A percentile compares a stretch with the other conserved stretches of the same genome.
These are phyloP conservation scores for Grantiella picta DNA, from an alignment of 2,113 vertebrate genomes.

Conservation along the genomic window DNA sequence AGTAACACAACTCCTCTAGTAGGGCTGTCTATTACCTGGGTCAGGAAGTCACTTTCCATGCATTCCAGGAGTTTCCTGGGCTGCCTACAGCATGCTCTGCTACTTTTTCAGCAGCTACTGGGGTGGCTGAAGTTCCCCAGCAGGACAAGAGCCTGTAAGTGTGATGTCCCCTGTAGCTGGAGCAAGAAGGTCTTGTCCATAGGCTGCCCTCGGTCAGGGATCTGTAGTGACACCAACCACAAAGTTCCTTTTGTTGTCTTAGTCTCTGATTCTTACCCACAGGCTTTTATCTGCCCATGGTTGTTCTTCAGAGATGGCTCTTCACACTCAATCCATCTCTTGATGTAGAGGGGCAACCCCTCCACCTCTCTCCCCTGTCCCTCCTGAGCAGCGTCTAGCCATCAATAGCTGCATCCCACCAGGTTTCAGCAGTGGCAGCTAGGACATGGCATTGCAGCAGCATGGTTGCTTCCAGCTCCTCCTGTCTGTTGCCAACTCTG, in stretches of 20 bases:
- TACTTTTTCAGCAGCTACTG: neutral
- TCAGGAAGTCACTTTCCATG: neutral
- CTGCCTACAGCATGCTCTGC: neutral
- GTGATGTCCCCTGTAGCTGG: neutral
- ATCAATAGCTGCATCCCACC: no score
- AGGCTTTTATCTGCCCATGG: neutral
- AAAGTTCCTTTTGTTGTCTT: neutral
- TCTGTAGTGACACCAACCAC: neutral
- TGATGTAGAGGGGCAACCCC: neutral
- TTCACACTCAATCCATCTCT: neutral
- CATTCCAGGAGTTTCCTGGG: neutral
- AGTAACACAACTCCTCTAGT: neutral
- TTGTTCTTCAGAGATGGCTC: neutral
- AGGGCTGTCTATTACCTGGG: neutral
- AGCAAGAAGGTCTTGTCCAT: neutral
- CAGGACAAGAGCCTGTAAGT: rapidly evolving
- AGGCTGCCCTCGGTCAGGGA: neutral
- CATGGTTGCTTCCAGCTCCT: neutral
- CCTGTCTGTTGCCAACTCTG: neutral
- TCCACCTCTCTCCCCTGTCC: neutral
- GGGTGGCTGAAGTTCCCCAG: neutral
- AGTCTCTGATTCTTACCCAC: neutral
- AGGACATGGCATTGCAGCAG: neutral
- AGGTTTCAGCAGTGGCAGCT: neutral
- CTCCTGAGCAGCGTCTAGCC: neutral